Base-by-base conservation (phyloP, 2,888 invertebrate genomes). In the Halocaridina rubra region DNA sequence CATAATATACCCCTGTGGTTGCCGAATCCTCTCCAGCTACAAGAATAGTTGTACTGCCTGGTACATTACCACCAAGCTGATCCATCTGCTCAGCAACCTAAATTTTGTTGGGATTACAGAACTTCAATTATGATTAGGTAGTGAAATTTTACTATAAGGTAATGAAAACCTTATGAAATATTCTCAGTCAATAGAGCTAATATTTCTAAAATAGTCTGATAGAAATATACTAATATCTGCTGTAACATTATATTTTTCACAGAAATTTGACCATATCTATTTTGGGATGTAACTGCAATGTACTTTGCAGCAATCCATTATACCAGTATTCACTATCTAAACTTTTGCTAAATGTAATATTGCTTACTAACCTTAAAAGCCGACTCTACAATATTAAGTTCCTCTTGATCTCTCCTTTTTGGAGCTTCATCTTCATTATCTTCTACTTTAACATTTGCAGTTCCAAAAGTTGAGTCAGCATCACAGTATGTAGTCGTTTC, bases 31-130 rank as follows among this genome's bases (percentile, higher is more conserved):
- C 77, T 27, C 82, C 82, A 13, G 82, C 82, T 22, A 84, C 82
- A 39, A 84, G 82, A 32, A 84, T 84, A n/a, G 82, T 84, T 57
- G 82, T 78, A 46, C 82, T 84, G 3, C 82, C 82, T 0, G 82
- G 61, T 16, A 84, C 82, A 57, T 69, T 77, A 27, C 75, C 85
- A 32, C 76, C 81, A 61, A 85, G 69, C 72, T 87, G 87, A 33
- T 87, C 87, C 87, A 87, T 87, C 61, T 87, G 81, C 64, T 87
- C 87, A 19, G 87, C 87, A 57, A 87, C 87, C 87, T 87, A 67
- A 46, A 46, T 8, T n/a, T n/a, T n/a, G n/a, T n/a, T n/a, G n/a
- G n/a, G n/a, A n/a, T n/a, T n/a, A n/a, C n/a, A n/a, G n/a, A n/a
- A n/a, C n/a, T n/a, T 10, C 13, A 46, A 16, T 46, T 46, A 16